phyloP scores from a whole-genome alignment of 2,888 invertebrate species.

The Chaetoderma sp. region DNA sequence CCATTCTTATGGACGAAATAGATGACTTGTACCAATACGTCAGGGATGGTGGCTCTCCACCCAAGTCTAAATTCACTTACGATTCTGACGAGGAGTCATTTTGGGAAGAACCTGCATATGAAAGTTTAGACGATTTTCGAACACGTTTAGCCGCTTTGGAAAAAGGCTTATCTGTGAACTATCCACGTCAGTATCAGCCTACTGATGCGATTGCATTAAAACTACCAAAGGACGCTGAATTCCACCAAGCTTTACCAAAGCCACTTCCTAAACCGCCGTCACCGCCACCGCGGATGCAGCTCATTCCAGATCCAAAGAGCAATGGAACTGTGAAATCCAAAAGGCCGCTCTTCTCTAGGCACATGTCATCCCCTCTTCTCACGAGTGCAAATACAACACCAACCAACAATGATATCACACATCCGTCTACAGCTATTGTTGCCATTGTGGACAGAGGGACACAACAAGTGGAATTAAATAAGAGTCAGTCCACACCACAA shows the following conservation, averaged over 20 bases:
- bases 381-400: neutral
- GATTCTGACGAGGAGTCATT: conserved; percentile 65
- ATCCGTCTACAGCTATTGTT: conserved; percentile 21
- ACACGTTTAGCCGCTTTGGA: conserved; percentile 50
- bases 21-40: conserved; percentile 98
- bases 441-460: conserved; percentile 22
- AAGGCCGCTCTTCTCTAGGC: neutral
- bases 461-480: conserved; percentile 33
- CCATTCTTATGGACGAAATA: conserved; percentile 82
- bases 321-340: neutral
- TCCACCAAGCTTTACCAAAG: neutral
- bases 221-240: conserved; percentile 11
- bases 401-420: neutral
- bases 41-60: conserved; percentile 89
- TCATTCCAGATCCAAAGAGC: conserved; percentile 27
- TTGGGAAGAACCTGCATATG: conserved; percentile 66
- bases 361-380: neutral
- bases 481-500: conserved; percentile 38
- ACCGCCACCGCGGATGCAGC: conserved; percentile 41
- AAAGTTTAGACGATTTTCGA: conserved; percentile 56
- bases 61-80: conserved; percentile 69
- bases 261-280: conserved; percentile 33
- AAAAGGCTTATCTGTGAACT: conserved; percentile 45
- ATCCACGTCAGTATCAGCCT: conserved; percentile 45
- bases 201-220: conserved; percentile 34